A percentile compares a stretch with the other conserved stretches of the same genome.
Evolutionary conservation across 2,888 invertebrate species (phyloP).

Genomic region (Saturnia japonica): DNA sequence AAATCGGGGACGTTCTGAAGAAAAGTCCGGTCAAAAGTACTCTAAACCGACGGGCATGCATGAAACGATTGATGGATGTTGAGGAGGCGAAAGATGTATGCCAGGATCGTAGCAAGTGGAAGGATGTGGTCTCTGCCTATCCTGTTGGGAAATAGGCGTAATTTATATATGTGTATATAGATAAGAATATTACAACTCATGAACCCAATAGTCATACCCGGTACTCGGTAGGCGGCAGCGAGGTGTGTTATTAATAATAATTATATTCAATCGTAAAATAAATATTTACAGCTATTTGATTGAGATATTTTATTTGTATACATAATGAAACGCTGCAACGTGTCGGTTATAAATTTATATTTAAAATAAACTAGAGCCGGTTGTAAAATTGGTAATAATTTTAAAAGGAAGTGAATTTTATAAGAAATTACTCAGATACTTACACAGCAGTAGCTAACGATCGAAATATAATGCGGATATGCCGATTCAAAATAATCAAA

Average conservation of each 20-base stretch:
- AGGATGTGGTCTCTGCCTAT: no score
- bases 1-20: no score
- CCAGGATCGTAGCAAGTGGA: no score
- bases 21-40: no score
- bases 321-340: conserved; percentile 29
- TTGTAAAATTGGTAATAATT: conserved; percentile 21
- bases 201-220: no score
- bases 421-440: not conserved
- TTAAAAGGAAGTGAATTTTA: conserved; percentile 7
- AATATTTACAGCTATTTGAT: conserved; percentile 48
- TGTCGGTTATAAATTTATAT: conserved; percentile 8
- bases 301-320: conserved; percentile 42
- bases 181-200: no score
- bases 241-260: conserved; percentile 16
- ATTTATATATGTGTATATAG: no score
- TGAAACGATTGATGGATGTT: no score
- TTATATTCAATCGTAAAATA: conserved; percentile 38
- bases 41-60: no score
- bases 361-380: conserved; percentile 13
- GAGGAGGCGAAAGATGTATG: no score
- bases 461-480: not conserved
- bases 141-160: no score
- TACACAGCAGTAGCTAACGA: not conserved
- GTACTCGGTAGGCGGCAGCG: conserved; percentile 37
- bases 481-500: not conserved